These are phyloP conservation scores for Onychomys leucogaster DNA, from an alignment of 2,797 vertebrate genomes.

Conservation along the genomic window DNA sequence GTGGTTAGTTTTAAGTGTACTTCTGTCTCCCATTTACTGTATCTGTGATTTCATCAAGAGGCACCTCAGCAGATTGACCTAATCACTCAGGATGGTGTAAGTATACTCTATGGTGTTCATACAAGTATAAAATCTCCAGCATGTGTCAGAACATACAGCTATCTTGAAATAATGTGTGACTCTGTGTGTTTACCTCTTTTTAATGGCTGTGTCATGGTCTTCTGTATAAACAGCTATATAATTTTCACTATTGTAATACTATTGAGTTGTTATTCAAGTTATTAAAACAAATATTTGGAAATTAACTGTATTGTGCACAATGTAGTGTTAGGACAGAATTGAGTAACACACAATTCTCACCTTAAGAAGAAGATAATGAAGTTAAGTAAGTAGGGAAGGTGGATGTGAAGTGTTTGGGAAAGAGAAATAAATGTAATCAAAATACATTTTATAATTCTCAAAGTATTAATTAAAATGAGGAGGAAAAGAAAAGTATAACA, in stretches of 20 bases:
- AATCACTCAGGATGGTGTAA: background rate
- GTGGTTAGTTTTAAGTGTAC: background rate
- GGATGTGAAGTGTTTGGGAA: background rate
- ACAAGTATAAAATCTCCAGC: background rate
- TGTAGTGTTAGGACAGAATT: background rate
- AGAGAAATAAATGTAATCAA: background rate
- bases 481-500: background rate
- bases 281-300: background rate
- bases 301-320: background rate
- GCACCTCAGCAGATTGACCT: background rate
- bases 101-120: background rate
- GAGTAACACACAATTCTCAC: background rate
- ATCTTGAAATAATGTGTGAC: background rate
- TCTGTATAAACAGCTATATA: background rate
- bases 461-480: background rate
- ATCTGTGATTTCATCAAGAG: background rate
- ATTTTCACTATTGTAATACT: background rate
- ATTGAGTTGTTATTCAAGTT: slow-evolving; percentile 2
- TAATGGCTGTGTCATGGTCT: background rate
- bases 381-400: too few species aligned
- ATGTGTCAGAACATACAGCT: background rate
- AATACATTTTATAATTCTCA: background rate
- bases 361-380: background rate
- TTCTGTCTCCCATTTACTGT: background rate
- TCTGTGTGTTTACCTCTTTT: background rate